Conservation (phyloP, 92 coral and sea anemone genomes). For the Paramuricea clavata region DNA sequence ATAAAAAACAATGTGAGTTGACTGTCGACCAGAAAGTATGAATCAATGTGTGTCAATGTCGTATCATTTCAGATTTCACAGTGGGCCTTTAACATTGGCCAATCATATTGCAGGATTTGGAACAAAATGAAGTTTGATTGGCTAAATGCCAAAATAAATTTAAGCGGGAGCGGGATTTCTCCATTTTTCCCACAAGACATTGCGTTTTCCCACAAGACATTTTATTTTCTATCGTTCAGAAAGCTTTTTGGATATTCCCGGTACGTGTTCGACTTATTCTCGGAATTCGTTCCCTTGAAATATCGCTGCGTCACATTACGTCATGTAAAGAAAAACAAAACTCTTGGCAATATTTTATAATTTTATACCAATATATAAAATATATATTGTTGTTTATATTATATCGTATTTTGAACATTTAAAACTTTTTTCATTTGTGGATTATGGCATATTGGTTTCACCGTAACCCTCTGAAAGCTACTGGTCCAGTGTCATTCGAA, state of each 20-base stretch:
- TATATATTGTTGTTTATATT: background rate
- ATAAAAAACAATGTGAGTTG: background rate
- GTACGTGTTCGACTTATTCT: no score
- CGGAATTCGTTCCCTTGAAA: background rate
- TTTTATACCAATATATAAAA: no score
- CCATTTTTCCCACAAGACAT: background rate
- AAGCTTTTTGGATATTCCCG: no score
- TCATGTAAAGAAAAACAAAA: conserved; percentile 11
- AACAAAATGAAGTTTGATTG: background rate
- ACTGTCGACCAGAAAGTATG: no score
- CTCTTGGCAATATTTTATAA: background rate
- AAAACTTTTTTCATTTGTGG: background rate
- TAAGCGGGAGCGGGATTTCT: background rate
- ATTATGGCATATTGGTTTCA: conserved; percentile 99
- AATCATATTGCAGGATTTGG: background rate
- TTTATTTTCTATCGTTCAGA: background rate
- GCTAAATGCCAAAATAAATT: background rate
- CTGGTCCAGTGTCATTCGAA: conserved; percentile 97
- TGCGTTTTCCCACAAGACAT: no score
- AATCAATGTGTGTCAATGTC: no score
- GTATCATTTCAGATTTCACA: background rate
- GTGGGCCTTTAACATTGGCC: background rate
- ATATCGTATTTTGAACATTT: background rate
- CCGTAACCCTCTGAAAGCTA: conserved; percentile 97
- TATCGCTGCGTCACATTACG: conserved; percentile 2